Percentiles rank a stretch among this genome's conserved stretches.
Evolutionary conservation across 2,888 invertebrate genomes (phyloP).

Genomic region (Hermaeophaga mercurialis): DNA sequence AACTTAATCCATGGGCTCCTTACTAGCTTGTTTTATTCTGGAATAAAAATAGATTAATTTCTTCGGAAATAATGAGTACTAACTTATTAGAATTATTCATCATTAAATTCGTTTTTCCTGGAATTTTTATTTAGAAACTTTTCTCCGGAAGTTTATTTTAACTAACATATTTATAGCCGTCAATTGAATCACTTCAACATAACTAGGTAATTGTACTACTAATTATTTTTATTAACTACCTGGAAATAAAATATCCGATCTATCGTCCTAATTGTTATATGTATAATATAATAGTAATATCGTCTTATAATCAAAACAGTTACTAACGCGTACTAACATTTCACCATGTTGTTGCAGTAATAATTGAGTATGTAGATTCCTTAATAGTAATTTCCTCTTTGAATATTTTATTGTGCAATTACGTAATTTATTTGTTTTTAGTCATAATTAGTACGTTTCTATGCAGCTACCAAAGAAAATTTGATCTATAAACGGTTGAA

Average conservation of each 20-base stretch:
- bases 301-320: neutral
- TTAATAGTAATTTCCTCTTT: neutral
- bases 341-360: neutral
- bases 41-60: too few species aligned
- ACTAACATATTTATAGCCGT: too few species aligned
- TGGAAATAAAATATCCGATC: neutral
- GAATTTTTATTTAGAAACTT: too few species aligned
- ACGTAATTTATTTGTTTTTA: neutral
- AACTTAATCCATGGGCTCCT: too few species aligned
- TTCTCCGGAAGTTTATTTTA: too few species aligned
- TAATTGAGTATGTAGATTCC: neutral
- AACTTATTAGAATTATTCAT: too few species aligned
- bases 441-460: neutral
- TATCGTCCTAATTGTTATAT: neutral
- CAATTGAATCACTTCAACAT: too few species aligned
- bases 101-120: too few species aligned
- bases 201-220: too few species aligned
- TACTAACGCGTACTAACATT: neutral
- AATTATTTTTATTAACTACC: neutral
- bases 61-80: too few species aligned
- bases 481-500: neutral
- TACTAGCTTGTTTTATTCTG: too few species aligned
- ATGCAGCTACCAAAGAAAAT: neutral
- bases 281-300: neutral
- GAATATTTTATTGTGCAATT: conserved; percentile 1